These are phyloP conservation scores for Phaenicophaeus curvirostris DNA, from an alignment of 2,797 vertebrate genomes.

Conservation along the genomic window DNA sequence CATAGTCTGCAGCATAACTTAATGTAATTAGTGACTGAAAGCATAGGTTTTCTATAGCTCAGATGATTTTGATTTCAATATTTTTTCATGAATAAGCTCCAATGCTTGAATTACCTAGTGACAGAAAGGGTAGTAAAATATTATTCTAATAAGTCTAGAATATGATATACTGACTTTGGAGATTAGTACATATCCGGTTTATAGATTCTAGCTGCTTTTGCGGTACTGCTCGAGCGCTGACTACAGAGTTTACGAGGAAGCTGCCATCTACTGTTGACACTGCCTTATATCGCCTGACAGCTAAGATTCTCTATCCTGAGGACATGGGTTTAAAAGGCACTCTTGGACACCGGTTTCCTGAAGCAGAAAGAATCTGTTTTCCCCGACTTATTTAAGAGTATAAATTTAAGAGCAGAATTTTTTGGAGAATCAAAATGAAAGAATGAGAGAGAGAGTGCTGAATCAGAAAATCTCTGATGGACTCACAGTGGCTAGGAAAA, in stretches of 20 bases:
- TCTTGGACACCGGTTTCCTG: background rate
- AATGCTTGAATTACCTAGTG: background rate
- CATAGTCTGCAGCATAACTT: background rate
- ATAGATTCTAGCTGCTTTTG: background rate
- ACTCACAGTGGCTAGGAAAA: background rate
- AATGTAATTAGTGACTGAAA: background rate
- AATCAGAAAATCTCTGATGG: background rate
- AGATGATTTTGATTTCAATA: background rate
- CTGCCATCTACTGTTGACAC: conserved; percentile 3
- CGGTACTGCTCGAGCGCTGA: background rate
- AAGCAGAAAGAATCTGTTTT: background rate
- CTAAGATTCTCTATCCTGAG: background rate
- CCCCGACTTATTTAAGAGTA: background rate
- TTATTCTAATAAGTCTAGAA: background rate
- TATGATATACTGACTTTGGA: background rate
- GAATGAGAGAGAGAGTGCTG: background rate
- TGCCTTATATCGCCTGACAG: background rate
- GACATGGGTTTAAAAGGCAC: rapidly evolving
- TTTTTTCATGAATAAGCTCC: background rate
- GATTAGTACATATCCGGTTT: background rate
- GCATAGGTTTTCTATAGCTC: background rate
- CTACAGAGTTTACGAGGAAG: background rate
- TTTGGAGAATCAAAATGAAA: background rate
- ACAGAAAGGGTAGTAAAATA: background rate
- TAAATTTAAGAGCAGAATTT: no score